Base-by-base conservation (phyloP, 2,113 vertebrate species). In the Fulmarus glacialis region DNA sequence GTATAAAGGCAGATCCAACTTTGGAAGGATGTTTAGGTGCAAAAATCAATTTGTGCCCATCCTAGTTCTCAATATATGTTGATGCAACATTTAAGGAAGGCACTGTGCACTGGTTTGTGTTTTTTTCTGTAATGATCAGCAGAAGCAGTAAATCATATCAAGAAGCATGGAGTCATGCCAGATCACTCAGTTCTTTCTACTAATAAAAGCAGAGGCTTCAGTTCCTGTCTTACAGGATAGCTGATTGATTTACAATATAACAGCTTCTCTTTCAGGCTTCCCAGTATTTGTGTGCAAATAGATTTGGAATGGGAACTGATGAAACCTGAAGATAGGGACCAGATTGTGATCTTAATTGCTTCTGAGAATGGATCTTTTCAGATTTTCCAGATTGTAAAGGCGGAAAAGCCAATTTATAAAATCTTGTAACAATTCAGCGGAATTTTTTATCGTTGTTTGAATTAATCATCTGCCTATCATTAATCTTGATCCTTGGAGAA, bases 191-290 rank as follows among this genome's bases (percentile, higher is more conserved):
- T 93, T 90, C 87, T 75, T 94, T 94, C 89, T 97, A n/a, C 94
- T 84, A 84, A 94, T 96, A 91, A 96, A 91, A 94, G 73, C 81
- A 73, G 78, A 94, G 50, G 67, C 83, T 96, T 94, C 77, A 82
- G 89, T 91, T 96, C 82, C 86, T 92, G 79, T 88, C 92, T 96
- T 90, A 96, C 93, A 94, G 87, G 73, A 23, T 36, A 87, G 59
- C 70, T 95, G 95, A 96, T 79, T 97, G 96, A 97, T 97, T 97
- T 97, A 97, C 74, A 72, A 29, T 52, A 30, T 85, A 96, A 90
- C 87, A 95, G 81, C 72, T 96, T 97, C 94, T 97, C 91, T 79
- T 95, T 78, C 89, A 71, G 92, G 86, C 66, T 96, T 96, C 95
- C 78, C 82, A 73, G 70, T 77, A 70, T 89, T 80, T 95, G 87